These are phyloP conservation scores for Jordanella pulchra DNA, from an alignment of 2,797 vertebrate species.

Conservation along the genomic window DNA sequence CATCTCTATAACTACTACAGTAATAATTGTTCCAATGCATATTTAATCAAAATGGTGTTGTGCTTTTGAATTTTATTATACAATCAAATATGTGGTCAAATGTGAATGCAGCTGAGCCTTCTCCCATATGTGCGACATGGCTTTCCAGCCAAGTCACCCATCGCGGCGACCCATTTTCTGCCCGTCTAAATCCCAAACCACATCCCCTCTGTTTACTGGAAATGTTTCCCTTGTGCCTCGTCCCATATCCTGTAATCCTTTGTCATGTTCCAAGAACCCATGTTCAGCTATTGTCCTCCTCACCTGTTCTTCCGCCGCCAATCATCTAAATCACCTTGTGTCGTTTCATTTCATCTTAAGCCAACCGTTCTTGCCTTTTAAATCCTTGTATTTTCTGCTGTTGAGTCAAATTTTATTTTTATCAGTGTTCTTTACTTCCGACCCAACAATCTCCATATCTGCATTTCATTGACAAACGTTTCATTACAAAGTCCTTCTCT, in stretches of 20 bases:
- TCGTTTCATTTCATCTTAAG: slow-evolving; percentile 56
- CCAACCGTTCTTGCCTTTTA: slow-evolving; percentile 31
- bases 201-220: slow-evolving; percentile 64
- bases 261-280: slow-evolving; percentile 65
- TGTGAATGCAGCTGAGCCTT: slow-evolving; percentile 30
- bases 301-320: slow-evolving; percentile 64
- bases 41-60: slow-evolving; percentile 16
- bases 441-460: slow-evolving; percentile 1
- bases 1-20: not conserved
- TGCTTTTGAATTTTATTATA: not conserved
- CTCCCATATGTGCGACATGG: slow-evolving; percentile 26
- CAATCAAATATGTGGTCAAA: not conserved
- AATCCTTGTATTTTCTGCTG: slow-evolving; percentile 11
- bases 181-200: slow-evolving; percentile 60
- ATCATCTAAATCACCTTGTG: slow-evolving; percentile 29
- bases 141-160: slow-evolving; percentile 63
- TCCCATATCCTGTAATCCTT: slow-evolving; percentile 76
- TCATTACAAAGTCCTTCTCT: slow-evolving; percentile 12
- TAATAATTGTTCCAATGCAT: not conserved
- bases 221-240: slow-evolving; percentile 66
- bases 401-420: slow-evolving; percentile 5
- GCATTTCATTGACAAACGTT: slow-evolving; percentile 8
- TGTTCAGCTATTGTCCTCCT: slow-evolving; percentile 63
- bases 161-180: slow-evolving; percentile 60
- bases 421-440: not conserved